Conservation (phyloP, 2,113 vertebrate species). For the Semnopithecus entellus region DNA sequence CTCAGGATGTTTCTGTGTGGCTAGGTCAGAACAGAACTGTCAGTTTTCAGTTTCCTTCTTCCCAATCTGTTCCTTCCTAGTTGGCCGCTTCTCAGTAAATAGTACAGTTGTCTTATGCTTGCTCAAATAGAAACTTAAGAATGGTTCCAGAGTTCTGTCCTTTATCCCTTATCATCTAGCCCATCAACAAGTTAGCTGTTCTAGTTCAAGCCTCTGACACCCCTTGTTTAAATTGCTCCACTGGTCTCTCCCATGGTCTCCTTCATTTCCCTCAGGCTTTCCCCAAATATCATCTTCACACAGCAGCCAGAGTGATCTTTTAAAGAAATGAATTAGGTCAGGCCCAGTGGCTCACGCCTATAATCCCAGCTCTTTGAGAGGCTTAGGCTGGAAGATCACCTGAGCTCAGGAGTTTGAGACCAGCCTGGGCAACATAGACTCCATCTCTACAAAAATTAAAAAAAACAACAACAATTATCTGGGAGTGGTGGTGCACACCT, state of each 20-base stretch:
- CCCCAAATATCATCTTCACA: background rate
- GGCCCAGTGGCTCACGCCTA: too few species aligned
- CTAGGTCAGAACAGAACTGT: background rate
- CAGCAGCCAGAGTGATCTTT: background rate
- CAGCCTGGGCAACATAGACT: too few species aligned
- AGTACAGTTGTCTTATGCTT: background rate
- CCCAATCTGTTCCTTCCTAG: background rate
- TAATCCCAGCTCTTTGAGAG: too few species aligned
- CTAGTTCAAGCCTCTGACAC: background rate
- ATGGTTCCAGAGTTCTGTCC: background rate
- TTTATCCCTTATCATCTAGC: background rate
- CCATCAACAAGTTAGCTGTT: background rate
- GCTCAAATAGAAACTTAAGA: background rate
- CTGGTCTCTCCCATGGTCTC: background rate
- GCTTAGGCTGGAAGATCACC: too few species aligned
- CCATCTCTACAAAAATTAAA: too few species aligned
- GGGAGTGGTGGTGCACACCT: too few species aligned
- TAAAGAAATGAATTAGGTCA: background rate
- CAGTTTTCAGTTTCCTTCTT: background rate
- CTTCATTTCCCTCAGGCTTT: background rate
- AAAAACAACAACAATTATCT: too few species aligned
- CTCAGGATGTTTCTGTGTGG: background rate
- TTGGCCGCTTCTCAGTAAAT: background rate
- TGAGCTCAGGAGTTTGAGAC: too few species aligned
- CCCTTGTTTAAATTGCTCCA: background rate